Base-by-base conservation (phyloP, 2,888 invertebrate genomes). In the Campoletis raptor region DNA sequence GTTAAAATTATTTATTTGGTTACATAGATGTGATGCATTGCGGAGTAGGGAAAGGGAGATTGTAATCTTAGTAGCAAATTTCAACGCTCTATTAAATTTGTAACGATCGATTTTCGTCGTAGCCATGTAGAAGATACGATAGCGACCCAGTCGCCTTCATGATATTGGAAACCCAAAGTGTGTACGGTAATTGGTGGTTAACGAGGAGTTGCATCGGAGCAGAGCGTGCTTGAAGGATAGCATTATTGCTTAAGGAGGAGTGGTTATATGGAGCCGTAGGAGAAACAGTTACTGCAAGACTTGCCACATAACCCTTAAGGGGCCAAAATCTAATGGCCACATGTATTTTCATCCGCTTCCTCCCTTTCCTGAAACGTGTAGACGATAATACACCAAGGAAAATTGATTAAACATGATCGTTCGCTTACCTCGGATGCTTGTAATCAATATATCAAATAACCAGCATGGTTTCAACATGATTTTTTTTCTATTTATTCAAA, bases 121-220 rank as follows among this genome's bases (percentile, higher is more conserved):
- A 66, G 36, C 12, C 10, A 21, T 30, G 10, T 15, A 70, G 45
- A 10, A 24, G 45, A 48, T 66, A 24, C 24, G 52, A 21, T 45
- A 48, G 36, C 42, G 45, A 76, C 15, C 57, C 45, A 21, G 30
- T 57, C 24, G n/a, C 37, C 61, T 69, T 76, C 67, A 24, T 69
- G 76, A 82, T 82, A 82, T 76, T 76, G 67, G 82, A 82, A 82
- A 82, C 82, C 54, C 76, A 69, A 69, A 76, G 82, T 76, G 74
- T 76, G 57, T 45, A 45, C 57, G 74, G 82, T 30, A 82, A 82
- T 82, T 76, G 76, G 82, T 76, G 76, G 82, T 76, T 82, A 82
- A 82, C 76, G 82, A 82, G 76, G 57, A 82, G 82, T 74, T 81
- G 81, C 73, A 81, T 74, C 73, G 54, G 24, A 30, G 52, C 66